Percentiles rank a stretch among this genome's conserved stretches.
These are phyloP conservation scores for Hemitrygon akajei DNA, from an alignment of 2,797 vertebrate species.

Conservation along the genomic window DNA sequence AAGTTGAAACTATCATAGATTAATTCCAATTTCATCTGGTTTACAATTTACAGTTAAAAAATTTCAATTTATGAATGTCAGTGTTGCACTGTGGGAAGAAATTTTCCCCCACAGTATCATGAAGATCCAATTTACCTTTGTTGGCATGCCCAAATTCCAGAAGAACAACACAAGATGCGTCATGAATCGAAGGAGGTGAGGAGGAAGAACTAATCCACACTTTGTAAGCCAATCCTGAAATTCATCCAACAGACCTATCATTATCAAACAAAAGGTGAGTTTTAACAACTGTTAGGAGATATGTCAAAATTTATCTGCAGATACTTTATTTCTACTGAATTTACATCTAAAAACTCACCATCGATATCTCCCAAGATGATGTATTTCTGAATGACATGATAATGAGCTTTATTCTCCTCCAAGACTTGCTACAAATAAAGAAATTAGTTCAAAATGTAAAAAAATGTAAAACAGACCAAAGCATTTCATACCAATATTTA, in stretches of 20 bases:
- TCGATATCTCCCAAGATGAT: constrained; percentile 86
- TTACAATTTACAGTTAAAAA: neutral
- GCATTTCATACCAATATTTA: neutral
- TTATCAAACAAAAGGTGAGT: constrained; percentile 7
- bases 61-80: neutral
- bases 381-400: constrained; percentile 90
- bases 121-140: constrained; percentile 64
- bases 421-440: constrained; percentile 71
- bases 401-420: constrained; percentile 86
- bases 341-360: constrained; percentile 58
- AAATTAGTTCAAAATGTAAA: neutral
- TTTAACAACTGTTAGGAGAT: neutral
- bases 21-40: neutral
- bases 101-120: neutral
- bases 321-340: neutral
- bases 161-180: constrained; percentile 86
- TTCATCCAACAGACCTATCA: constrained; percentile 80
- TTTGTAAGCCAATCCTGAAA: constrained; percentile 80
- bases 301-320: neutral
- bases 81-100: neutral
- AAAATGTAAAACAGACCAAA: neutral
- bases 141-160: constrained; percentile 78
- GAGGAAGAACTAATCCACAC: constrained; percentile 71
- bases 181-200: constrained; percentile 91
- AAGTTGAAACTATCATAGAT: neutral